Conservation (phyloP, 2,797 vertebrate genomes). For the Alfaro cultratus region DNA sequence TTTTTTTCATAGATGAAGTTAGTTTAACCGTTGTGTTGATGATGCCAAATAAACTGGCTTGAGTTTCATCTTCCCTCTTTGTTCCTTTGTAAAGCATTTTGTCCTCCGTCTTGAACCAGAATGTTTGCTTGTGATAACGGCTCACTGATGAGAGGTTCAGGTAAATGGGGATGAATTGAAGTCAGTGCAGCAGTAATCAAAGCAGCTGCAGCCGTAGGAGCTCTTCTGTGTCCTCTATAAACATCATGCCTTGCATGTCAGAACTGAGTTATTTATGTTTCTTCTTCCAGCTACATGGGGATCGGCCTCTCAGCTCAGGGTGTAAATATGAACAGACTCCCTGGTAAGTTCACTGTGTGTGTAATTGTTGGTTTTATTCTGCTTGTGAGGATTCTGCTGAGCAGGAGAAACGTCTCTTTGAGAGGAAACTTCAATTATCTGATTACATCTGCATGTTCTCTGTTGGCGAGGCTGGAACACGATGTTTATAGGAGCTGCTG, state of each 20-base stretch:
- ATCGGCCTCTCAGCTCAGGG: constrained; percentile 98
- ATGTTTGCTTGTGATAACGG: background rate
- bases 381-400: background rate
- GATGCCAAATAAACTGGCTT: background rate
- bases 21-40: background rate
- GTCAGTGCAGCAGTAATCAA: background rate
- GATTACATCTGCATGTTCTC: background rate
- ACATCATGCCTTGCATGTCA: background rate
- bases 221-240: background rate
- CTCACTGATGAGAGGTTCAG: background rate
- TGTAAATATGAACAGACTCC: constrained; percentile 99
- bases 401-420: background rate
- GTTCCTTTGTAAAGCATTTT: background rate
- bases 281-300: constrained; percentile 93
- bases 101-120: background rate
- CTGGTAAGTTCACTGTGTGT: constrained; percentile 83
- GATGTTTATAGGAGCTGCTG: background rate
- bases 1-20: background rate
- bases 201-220: too few relatives aligned
- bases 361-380: background rate
- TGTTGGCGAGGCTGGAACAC: background rate
- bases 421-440: constrained; percentile 2
- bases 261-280: background rate
- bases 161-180: background rate
- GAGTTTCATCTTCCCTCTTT: background rate